A percentile compares a stretch with the other conserved stretches of the same genome.
Conservation (phyloP, 2,113 vertebrate species). For the Melanocharis versteri region DNA sequence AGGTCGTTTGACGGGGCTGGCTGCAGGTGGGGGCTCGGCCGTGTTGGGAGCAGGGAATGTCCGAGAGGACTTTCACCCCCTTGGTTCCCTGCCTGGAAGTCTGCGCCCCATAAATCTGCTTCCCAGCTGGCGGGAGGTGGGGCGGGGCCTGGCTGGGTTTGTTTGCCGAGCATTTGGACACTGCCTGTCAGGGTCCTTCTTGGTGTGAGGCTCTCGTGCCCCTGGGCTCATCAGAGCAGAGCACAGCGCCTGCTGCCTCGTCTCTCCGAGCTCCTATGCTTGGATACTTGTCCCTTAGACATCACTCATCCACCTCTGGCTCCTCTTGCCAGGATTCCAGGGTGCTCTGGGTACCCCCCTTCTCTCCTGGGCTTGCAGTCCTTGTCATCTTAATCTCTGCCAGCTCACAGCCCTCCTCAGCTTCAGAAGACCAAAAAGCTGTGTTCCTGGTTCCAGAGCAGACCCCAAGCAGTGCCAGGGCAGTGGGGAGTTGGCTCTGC, state of each 20-base stretch:
- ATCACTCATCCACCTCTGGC: background rate
- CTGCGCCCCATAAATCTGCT: background rate
- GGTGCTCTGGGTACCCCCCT: background rate
- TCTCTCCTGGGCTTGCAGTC: background rate
- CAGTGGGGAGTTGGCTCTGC: background rate
- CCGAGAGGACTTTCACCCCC: background rate
- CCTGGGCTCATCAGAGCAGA: background rate
- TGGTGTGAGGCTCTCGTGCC: fast-evolving
- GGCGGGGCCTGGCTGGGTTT: background rate
- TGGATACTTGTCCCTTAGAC: background rate
- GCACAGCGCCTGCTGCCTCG: fast-evolving
- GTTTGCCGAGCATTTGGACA: background rate
- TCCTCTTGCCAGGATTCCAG: background rate
- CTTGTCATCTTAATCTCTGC: background rate
- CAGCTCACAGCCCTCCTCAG: background rate
- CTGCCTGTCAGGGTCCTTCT: background rate
- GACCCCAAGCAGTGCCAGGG: background rate
- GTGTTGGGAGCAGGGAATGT: background rate
- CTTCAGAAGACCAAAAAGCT: background rate
- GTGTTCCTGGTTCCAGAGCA: background rate
- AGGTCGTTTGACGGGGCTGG: background rate
- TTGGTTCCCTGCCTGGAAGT: background rate
- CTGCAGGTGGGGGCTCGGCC: background rate
- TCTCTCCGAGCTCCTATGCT: background rate
- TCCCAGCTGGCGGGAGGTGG: background rate